Base-by-base conservation (phyloP, 2,113 vertebrate genomes). In the Anolis sagrei region DNA sequence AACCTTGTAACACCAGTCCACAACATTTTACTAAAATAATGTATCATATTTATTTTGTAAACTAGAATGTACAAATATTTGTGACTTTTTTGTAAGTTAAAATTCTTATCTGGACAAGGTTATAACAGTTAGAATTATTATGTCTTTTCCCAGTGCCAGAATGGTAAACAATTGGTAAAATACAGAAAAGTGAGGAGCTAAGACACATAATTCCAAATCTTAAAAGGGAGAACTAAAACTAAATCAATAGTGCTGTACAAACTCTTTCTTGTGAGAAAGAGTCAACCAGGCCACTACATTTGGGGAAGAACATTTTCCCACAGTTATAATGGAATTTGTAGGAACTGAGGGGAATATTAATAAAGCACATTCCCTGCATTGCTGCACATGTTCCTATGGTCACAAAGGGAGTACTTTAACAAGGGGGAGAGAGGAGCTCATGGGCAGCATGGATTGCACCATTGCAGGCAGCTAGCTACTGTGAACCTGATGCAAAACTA, bases 341-440 rank as follows among this genome's bases (percentile, higher is more conserved):
- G 32, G n/a, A 83, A 62, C 27, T 62, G 58, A 34, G 32, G 69
- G 90, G 76, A 90, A 88, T 34, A 29, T 21, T 85, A 76, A 58
- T 82, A 68, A 69, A 78, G 32, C 64, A 90, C 64, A 87, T 89
- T 94, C 62, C 76, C 3, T 29, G 80, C 80, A 4, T 5, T 75
- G 10, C 8, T 76, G 80, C 25, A 51, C 51, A 21, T n/a, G 86
- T 94, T 95, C 94, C 92, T 92, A 75, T 85, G 88, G 91, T 89
- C 93, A 92, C 90, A 75, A 83, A 92, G 29, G 76, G 70, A 88
- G 93, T 61, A 29, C 81, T 86, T 75, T 58, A 44, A 44, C 86
- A 89, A 90, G 93, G 90, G 32, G 1, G 83, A 16, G 36, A 39
- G 78, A 61, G 44, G 64, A 64, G 86, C 77, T 64, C 0, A n/a